Conservation (phyloP, 2,797 vertebrate genomes). For the Phrynocephalus vlangalii region DNA sequence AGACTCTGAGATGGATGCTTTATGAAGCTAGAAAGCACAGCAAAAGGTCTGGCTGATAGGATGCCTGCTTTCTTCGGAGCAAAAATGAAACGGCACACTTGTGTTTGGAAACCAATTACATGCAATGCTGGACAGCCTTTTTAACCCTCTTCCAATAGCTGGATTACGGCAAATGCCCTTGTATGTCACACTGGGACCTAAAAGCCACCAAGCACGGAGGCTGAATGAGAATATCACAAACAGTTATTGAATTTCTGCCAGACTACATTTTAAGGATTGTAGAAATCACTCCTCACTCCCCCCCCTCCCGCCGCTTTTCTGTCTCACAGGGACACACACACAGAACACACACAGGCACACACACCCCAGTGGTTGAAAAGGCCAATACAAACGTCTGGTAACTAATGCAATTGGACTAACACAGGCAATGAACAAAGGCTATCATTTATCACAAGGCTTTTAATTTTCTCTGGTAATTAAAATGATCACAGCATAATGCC, state of each 20-base stretch:
- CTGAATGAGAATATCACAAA: slow-evolving; percentile 76
- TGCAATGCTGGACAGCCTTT: slow-evolving; percentile 54
- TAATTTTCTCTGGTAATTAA: slow-evolving; percentile 82
- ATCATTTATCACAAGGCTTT: slow-evolving; percentile 72
- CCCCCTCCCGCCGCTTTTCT: slow-evolving; percentile 72
- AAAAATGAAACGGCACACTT: slow-evolving; percentile 61
- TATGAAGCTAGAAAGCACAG: slow-evolving; percentile 64
- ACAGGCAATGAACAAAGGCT: slow-evolving; percentile 63
- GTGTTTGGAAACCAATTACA: slow-evolving; percentile 64
- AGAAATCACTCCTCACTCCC: slow-evolving; percentile 72
- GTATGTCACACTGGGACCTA: slow-evolving; percentile 64
- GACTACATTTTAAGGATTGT: slow-evolving; percentile 81
- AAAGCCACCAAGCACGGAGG: slow-evolving; percentile 64
- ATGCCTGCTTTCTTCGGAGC: slow-evolving; percentile 47
- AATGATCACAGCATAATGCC: slow-evolving; percentile 71
- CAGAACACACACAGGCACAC: slow-evolving; percentile 67
- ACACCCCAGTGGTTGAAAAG: slow-evolving; percentile 79
- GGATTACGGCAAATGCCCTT: slow-evolving; percentile 70
- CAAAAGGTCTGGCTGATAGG: slow-evolving; percentile 47
- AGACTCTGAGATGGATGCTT: slow-evolving; percentile 60
- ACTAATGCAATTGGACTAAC: slow-evolving; percentile 71
- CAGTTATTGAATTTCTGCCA: slow-evolving; percentile 88
- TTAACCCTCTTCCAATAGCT: slow-evolving; percentile 30
- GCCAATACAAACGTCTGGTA: slow-evolving; percentile 73
- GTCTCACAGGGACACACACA: slow-evolving; percentile 69